These are phyloP conservation scores for Upupa epops DNA, from an alignment of 2,113 vertebrate species.

Conservation along the genomic window DNA sequence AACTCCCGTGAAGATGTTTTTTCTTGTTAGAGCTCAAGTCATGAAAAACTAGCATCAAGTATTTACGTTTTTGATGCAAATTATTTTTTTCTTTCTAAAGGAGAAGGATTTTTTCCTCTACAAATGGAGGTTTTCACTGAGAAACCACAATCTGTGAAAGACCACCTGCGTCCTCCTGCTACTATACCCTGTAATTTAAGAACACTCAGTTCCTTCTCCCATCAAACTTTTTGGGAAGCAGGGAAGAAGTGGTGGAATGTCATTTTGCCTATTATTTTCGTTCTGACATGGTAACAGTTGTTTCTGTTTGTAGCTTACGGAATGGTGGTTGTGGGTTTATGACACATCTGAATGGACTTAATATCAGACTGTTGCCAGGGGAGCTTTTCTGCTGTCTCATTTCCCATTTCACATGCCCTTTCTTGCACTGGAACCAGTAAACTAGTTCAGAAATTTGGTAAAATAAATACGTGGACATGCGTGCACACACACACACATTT, in stretches of 20 bases:
- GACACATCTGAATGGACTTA: neutral
- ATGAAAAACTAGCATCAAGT: neutral
- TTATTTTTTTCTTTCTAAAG: neutral
- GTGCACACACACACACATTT: neutral
- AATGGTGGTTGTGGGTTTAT: neutral
- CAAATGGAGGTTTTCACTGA: neutral
- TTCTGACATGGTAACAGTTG: neutral
- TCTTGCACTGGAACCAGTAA: neutral
- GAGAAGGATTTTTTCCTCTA: neutral
- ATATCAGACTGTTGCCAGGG: neutral
- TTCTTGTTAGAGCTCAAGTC: neutral
- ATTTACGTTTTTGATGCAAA: neutral
- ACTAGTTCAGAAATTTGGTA: neutral
- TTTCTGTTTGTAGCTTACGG: neutral
- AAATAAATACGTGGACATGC: neutral
- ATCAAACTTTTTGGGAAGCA: fast-evolving
- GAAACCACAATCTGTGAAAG: neutral
- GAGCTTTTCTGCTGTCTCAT: neutral
- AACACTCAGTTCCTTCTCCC: neutral
- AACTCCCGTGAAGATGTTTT: neutral
- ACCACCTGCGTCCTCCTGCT: neutral
- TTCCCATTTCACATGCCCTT: neutral
- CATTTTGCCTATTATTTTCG: neutral
- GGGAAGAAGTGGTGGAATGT: neutral
- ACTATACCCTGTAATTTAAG: neutral